A percentile compares a stretch with the other conserved stretches of the same genome.
Evolutionary conservation across 2,888 invertebrate species (phyloP).

Genomic region (Dromius quadrimaculatus): DNA sequence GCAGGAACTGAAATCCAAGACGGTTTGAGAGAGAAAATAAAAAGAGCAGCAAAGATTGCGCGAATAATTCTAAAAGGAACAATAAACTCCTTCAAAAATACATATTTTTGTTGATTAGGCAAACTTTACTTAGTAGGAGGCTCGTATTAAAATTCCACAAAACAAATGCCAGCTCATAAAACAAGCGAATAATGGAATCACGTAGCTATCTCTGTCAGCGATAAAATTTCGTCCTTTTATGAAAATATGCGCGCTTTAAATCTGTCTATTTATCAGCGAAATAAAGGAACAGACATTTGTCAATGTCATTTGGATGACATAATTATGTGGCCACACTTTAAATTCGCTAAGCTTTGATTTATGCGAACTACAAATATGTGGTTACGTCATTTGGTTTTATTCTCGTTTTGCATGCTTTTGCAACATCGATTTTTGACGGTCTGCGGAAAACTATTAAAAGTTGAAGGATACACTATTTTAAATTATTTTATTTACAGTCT

Average conservation of each 20-base stretch:
- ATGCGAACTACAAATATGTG: background rate
- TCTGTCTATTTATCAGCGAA: conserved; percentile 14
- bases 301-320: conserved; percentile 12
- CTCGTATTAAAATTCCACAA: too few relatives aligned
- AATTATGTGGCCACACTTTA: conserved; percentile 17
- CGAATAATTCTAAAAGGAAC: background rate
- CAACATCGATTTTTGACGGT: background rate
- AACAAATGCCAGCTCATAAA: background rate
- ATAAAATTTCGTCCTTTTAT: background rate
- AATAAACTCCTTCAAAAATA: too few relatives aligned
- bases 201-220: background rate
- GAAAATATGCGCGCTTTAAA: background rate
- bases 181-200: background rate
- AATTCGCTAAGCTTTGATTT: conserved; percentile 25
- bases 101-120: too few relatives aligned
- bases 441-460: too few relatives aligned
- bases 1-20: conserved; percentile 2
- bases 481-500: too few relatives aligned
- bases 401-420: background rate
- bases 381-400: background rate
- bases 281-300: conserved; percentile 15
- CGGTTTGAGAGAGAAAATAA: background rate
- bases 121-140: too few relatives aligned
- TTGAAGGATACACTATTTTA: too few relatives aligned
- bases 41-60: background rate